These are phyloP conservation scores for Panopea generosa DNA, from an alignment of 2,888 invertebrate genomes.

Conservation along the genomic window DNA sequence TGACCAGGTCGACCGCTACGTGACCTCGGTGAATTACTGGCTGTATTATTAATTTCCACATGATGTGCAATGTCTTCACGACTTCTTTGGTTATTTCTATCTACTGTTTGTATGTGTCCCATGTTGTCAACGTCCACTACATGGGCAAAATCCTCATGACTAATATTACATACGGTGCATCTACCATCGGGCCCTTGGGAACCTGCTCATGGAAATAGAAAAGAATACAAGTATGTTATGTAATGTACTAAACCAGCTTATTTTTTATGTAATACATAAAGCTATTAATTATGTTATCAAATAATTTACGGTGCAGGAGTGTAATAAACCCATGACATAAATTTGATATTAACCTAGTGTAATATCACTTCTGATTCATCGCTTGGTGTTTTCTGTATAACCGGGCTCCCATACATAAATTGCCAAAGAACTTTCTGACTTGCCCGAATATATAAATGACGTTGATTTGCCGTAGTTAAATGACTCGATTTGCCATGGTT, in stretches of 20 bases:
- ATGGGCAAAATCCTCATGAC: slow-evolving; percentile 61
- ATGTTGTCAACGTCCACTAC: slow-evolving; percentile 46
- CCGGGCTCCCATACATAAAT: too few relatives aligned
- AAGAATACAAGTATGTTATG: not conserved
- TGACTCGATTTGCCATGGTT: too few relatives aligned
- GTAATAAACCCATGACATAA: too few relatives aligned
- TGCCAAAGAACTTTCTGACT: too few relatives aligned
- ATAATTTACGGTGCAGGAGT: too few relatives aligned
- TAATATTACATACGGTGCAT: slow-evolving; percentile 57
- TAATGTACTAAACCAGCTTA: not conserved
- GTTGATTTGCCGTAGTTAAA: too few relatives aligned
- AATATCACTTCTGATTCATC: too few relatives aligned
- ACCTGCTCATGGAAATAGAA: slow-evolving; percentile 36
- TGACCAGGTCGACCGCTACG: not conserved
- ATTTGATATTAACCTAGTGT: too few relatives aligned
- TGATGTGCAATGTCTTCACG: slow-evolving; percentile 37
- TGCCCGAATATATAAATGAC: too few relatives aligned
- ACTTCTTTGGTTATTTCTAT: slow-evolving; percentile 10
- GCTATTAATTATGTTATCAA: too few relatives aligned
- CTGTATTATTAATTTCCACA: slow-evolving; percentile 16
- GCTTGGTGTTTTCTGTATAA: too few relatives aligned
- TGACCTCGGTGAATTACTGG: not conserved
- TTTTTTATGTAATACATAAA: too few relatives aligned
- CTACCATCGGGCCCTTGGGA: slow-evolving; percentile 47
- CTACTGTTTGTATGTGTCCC: not conserved